Conservation (phyloP, 2,888 invertebrate genomes). For the Cerastoderma edule region DNA sequence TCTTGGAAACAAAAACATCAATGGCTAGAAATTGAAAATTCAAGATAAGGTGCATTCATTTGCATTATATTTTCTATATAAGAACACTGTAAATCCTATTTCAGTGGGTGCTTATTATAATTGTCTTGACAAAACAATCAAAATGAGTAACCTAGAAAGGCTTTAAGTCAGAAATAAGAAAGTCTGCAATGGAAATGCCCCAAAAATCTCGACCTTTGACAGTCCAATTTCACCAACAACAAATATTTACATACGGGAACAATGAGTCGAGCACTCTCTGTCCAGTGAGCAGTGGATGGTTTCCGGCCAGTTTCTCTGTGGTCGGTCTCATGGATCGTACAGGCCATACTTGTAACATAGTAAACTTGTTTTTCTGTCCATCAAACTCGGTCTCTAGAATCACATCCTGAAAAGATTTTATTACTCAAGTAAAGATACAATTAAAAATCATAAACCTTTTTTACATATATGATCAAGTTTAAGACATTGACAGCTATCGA, state of each 20-base stretch:
- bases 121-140: too few species aligned
- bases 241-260: slow-evolving; percentile 91
- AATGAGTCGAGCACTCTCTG: slow-evolving; percentile 99
- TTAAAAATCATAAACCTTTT: not conserved
- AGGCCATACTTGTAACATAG: slow-evolving; percentile 99
- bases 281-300: slow-evolving; percentile 98
- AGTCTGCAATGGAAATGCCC: too few species aligned
- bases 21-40: too few species aligned
- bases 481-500: not conserved
- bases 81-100: too few species aligned
- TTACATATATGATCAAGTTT: not conserved
- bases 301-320: slow-evolving; percentile 99
- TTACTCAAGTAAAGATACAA: not conserved
- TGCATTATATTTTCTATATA: too few species aligned
- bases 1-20: too few species aligned
- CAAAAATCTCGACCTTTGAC: not conserved
- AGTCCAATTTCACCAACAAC: not conserved
- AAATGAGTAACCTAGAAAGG: too few species aligned
- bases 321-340: slow-evolving; percentile 98
- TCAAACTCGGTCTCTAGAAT: slow-evolving; percentile 99
- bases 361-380: slow-evolving; percentile 94
- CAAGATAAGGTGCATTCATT: too few species aligned
- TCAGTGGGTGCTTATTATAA: too few species aligned
- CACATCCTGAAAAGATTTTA: slow-evolving; percentile 88
- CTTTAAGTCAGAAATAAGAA: too few species aligned